Conservation (phyloP, 35 echinoderm and acorn worm genomes). For the Nesometra sesokonis region DNA sequence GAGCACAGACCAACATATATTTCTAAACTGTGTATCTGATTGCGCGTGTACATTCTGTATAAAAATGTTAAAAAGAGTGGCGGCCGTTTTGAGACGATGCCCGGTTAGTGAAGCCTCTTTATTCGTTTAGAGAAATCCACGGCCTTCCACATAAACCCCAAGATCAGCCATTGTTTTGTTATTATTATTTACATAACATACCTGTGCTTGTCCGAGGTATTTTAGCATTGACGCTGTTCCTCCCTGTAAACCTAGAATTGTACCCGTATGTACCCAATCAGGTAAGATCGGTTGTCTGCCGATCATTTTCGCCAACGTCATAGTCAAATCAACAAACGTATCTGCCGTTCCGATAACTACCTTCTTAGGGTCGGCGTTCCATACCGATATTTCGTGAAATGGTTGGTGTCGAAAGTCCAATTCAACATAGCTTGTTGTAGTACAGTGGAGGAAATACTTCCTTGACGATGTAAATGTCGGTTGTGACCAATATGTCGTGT, state of each 20-base stretch:
- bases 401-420: slow-evolving; percentile 52
- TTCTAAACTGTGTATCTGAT: too few species aligned
- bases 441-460: slow-evolving; percentile 72
- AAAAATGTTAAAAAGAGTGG: too few species aligned
- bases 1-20: too few species aligned
- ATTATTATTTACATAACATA: not conserved
- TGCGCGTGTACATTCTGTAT: too few species aligned
- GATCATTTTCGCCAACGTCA: slow-evolving; percentile 35
- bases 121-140: too few species aligned
- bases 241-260: slow-evolving; percentile 74
- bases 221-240: slow-evolving; percentile 74
- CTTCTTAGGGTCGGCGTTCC: slow-evolving; percentile 27
- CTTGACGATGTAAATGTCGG: slow-evolving; percentile 81
- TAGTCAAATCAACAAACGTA: slow-evolving; percentile 33
- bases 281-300: slow-evolving; percentile 65
- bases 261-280: slow-evolving; percentile 69
- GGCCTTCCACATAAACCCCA: too few species aligned
- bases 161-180: too few species aligned
- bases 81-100: too few species aligned
- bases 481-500: slow-evolving; percentile 87
- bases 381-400: slow-evolving; percentile 67
- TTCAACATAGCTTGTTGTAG: slow-evolving; percentile 49
- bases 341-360: slow-evolving; percentile 33
- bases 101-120: too few species aligned
- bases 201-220: slow-evolving; percentile 68